phyloP scores from a whole-genome alignment of 2,113 vertebrate species.

The Uropsilus gracilis region DNA sequence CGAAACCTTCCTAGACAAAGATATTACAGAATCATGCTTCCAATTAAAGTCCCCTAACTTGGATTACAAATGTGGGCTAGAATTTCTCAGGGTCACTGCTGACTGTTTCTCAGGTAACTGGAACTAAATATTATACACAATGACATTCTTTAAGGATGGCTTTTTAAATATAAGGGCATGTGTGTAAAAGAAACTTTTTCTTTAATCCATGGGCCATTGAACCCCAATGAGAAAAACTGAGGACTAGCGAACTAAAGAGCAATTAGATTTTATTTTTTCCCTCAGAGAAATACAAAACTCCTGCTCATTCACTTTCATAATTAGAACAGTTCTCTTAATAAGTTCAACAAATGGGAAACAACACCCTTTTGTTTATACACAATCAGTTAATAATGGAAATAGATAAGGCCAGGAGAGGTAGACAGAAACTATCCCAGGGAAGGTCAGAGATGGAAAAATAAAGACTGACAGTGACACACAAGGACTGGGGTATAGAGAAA shows the following conservation, averaged over 20 bases:
- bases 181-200: conserved; percentile 32
- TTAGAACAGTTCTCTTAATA: conserved; percentile 38
- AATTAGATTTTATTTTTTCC: conserved; percentile 29
- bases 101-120: conserved; percentile 67
- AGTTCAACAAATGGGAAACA: conserved; percentile 66
- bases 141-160: conserved; percentile 59
- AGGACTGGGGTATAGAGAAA: background rate
- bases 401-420: background rate
- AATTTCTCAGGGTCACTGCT: conserved; percentile 66
- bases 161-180: conserved; percentile 22
- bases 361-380: conserved; percentile 53
- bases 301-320: conserved; percentile 58
- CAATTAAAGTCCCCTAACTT: conserved; percentile 73
- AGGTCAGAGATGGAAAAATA: background rate
- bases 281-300: conserved; percentile 64
- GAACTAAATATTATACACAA: conserved; percentile 52
- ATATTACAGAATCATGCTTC: conserved; percentile 68
- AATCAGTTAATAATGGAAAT: conserved; percentile 57
- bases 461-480: background rate
- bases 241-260: conserved; percentile 47
- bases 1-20: conserved; percentile 63
- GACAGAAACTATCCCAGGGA: background rate
- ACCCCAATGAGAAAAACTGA: conserved; percentile 12
- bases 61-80: conserved; percentile 71
- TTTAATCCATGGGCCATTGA: background rate